A percentile compares a stretch with the other conserved stretches of the same genome.
Evolutionary conservation across 2,888 invertebrate species (phyloP).

Genomic region (Heliconius sara): DNA sequence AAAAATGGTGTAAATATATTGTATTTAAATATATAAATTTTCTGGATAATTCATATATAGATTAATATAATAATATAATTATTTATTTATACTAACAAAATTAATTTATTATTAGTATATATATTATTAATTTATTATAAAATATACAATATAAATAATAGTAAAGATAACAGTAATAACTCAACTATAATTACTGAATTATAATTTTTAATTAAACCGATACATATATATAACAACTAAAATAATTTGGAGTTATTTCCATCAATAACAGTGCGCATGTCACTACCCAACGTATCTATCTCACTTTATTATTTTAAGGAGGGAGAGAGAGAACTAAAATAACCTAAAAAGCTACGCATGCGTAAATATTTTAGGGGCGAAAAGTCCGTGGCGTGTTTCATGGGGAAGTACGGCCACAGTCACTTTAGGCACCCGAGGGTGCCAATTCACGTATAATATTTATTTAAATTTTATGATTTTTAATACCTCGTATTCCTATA

Average conservation of each 20-base stretch:
- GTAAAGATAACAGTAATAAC: background rate
- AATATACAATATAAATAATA: too few species aligned
- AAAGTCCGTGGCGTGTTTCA: slow-evolving; percentile 44
- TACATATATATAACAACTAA: background rate
- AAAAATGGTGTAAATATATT: too few species aligned
- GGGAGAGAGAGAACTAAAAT: slow-evolving; percentile 62
- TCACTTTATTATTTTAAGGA: slow-evolving; percentile 53
- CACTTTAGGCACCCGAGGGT: slow-evolving; percentile 42
- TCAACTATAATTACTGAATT: background rate
- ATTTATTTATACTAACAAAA: background rate
- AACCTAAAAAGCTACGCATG: slow-evolving; percentile 73
- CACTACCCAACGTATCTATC: slow-evolving; percentile 54
- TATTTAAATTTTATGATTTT: slow-evolving; percentile 41
- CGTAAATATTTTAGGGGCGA: slow-evolving; percentile 58
- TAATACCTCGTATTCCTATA: slow-evolving; percentile 36
- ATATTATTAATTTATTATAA: too few species aligned
- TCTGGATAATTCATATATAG: too few species aligned
- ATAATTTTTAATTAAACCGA: slow-evolving; percentile 2
- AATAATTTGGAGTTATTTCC: slow-evolving; percentile 49
- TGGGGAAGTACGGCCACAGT: slow-evolving; percentile 44
- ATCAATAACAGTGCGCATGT: slow-evolving; percentile 83
- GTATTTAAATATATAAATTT: too few species aligned
- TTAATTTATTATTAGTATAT: too few species aligned
- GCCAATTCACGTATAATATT: slow-evolving; percentile 32
- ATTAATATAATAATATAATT: too few species aligned